A percentile compares a stretch with the other conserved stretches of the same genome.
Conservation (phyloP, 2,113 vertebrate genomes). For the Malaclemys terrapin region DNA sequence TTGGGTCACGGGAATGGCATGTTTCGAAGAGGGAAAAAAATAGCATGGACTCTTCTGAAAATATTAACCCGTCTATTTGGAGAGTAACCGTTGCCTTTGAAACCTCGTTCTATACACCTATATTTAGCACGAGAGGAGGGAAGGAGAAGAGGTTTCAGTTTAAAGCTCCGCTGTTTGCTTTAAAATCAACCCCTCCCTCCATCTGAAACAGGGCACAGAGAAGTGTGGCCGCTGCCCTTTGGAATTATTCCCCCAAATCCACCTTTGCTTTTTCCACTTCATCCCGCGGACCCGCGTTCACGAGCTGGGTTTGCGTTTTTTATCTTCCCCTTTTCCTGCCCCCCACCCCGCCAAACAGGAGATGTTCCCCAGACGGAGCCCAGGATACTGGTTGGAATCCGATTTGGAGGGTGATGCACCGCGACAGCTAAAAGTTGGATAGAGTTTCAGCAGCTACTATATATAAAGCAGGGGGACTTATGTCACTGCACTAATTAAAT, state of each 20-base stretch:
- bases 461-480: conserved; percentile 95
- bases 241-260: fast-evolving
- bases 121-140: conserved; percentile 61
- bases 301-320: fast-evolving
- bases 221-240: not conserved
- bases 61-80: conserved; percentile 64
- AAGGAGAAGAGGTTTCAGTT: not conserved
- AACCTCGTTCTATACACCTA: conserved; percentile 54
- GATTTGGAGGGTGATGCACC: conserved; percentile 86
- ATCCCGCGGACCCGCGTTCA: fast-evolving
- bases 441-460: conserved; percentile 96
- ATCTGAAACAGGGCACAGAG: no score
- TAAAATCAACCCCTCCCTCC: not conserved
- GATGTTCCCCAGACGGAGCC: conserved; percentile 70
- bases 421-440: conserved; percentile 94
- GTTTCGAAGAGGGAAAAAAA: conserved; percentile 42
- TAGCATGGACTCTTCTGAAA: conserved; percentile 60
- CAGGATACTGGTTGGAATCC: conserved; percentile 80
- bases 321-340: no score
- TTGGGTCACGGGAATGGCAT: conserved; percentile 75
- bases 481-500: conserved; percentile 98
- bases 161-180: conserved; percentile 58
- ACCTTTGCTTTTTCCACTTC: fast-evolving
- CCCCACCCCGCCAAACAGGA: conserved; percentile 44
- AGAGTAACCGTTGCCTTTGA: conserved; percentile 71